Base-by-base conservation (phyloP, 2,113 vertebrate species). In the Cyprinus carpio region DNA sequence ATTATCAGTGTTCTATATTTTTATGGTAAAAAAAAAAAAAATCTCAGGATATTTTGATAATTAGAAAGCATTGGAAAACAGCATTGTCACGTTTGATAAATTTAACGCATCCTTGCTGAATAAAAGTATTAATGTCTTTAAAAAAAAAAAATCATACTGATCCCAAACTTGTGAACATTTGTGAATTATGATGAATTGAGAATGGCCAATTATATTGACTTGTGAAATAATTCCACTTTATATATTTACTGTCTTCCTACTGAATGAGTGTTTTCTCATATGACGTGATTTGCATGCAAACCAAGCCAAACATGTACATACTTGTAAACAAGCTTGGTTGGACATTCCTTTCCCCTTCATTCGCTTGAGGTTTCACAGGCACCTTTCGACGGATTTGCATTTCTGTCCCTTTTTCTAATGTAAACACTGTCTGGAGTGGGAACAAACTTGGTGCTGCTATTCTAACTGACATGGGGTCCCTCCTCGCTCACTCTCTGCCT, bases 291-390 rank as follows among this genome's bases (percentile, higher is more conserved):
- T 74, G 75, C 69, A 60, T 54, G 43, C 69, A 56, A 29, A 20
- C 25, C 77, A 87, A 81, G 56, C 75, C 54, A 74, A 58, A 83
- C 85, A 82, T 67, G 79, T 51, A 83, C 10, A 25, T 34, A 69
- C 82, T 81, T 84, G 60, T 76, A 76, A 84, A 84, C 74, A 87
- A 81, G 71, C 60, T 54, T 65, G 25, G 37, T 43, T 72, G 77
- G 43, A 75, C 83, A 87, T 84, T 84, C 82, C 76, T 84, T 87
- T 84, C 82, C 34, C 20, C 58, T 13, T 87, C 46, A 81, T 64
- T 83, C 79, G 67, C 82, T 34, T 79, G n/a, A 34, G 67, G n/a
- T 85, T 64, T 75, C 29, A 64, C 58, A 60, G 72, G 29, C 64
- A 56, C 37, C 58, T 75, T 84, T 15, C 3, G 23, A 46, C 37